phyloP scores from a whole-genome alignment of 2,113 vertebrate genomes.

The Strix uralensis region DNA sequence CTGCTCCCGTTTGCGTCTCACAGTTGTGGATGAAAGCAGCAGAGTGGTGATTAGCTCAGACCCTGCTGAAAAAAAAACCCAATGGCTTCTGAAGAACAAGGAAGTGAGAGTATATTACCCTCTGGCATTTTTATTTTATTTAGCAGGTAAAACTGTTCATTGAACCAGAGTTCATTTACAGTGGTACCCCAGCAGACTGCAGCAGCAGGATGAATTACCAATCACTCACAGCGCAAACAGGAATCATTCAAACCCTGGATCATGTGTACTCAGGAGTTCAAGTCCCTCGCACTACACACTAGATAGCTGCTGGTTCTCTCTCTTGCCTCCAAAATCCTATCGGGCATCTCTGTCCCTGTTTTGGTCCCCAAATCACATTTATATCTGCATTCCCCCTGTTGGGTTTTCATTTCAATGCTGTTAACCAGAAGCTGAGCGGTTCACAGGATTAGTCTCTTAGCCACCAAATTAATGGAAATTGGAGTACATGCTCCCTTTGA shows the following conservation, averaged over 20 bases:
- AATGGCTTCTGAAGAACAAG: slow-evolving; percentile 30
- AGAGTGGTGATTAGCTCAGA: slow-evolving; percentile 41
- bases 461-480: background rate
- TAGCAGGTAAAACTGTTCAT: slow-evolving; percentile 38
- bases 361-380: background rate
- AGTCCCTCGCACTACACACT: background rate
- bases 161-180: slow-evolving; percentile 47
- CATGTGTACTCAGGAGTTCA: background rate
- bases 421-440: background rate
- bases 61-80: background rate
- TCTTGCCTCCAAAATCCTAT: background rate
- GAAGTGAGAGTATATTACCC: slow-evolving; percentile 42
- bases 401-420: background rate
- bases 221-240: background rate
- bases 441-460: background rate
- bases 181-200: slow-evolving; percentile 20
- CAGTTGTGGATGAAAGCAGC: slow-evolving; percentile 43
- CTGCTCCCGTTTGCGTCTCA: slow-evolving; percentile 20
- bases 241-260: slow-evolving; percentile 10
- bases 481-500: background rate
- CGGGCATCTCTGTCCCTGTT: background rate
- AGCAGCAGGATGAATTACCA: slow-evolving; percentile 33
- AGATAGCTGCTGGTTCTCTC: background rate
- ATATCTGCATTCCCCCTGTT: background rate
- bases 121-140: slow-evolving; percentile 61